phyloP scores from a whole-genome alignment of 2,888 invertebrate genomes.

The Rhagonycha lutea region DNA sequence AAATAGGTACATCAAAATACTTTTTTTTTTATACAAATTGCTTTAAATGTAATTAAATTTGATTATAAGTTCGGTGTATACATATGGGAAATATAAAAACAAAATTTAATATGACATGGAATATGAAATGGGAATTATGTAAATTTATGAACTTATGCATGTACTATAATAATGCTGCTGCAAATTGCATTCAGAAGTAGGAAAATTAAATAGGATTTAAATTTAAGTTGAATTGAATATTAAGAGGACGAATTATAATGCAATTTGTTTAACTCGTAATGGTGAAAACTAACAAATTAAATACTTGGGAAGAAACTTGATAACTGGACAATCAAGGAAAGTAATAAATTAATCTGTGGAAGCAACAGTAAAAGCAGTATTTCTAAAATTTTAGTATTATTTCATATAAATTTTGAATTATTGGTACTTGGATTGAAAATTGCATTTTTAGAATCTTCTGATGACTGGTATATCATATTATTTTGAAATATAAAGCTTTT shows the following conservation, averaged over 20 bases:
- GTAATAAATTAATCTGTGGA: no score
- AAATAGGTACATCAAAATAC: neutral
- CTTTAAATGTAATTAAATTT: neutral
- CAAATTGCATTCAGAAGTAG: neutral
- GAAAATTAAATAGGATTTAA: neutral
- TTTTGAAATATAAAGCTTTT: neutral
- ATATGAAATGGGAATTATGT: neutral
- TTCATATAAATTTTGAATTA: no score
- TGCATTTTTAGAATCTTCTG: neutral
- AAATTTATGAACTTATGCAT: neutral
- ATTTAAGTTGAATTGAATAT: neutral
- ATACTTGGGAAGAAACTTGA: neutral
- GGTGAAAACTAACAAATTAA: neutral
- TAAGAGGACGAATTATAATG: neutral
- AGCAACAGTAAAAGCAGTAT: no score
- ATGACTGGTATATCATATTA: neutral
- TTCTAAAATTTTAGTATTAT: neutral
- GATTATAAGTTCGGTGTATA: neutral
- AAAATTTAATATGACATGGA: neutral
- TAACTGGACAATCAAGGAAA: no score
- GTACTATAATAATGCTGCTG: neutral
- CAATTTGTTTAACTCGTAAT: neutral
- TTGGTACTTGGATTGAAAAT: neutral
- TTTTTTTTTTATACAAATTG: neutral
- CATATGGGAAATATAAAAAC: neutral